These are phyloP conservation scores for Astyanax mexicanus DNA, from an alignment of 2,797 vertebrate species.

Conservation along the genomic window DNA sequence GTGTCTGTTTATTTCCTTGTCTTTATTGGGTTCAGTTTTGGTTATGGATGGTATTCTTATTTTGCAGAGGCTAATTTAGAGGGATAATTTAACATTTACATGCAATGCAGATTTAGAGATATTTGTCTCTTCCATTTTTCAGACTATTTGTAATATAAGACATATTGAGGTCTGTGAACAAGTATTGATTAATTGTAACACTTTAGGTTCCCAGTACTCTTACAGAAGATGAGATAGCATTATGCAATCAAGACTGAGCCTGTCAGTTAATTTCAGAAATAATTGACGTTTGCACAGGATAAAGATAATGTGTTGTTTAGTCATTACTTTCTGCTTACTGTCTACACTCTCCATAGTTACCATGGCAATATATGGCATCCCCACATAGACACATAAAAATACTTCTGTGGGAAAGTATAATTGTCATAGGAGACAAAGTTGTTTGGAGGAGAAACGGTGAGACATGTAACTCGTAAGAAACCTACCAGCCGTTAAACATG, in stretches of 20 bases:
- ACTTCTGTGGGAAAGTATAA: no score
- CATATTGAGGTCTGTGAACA: neutral
- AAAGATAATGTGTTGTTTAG: no score
- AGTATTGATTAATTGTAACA: neutral
- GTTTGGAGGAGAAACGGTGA: no score
- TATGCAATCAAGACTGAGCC: neutral
- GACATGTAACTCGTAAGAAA: no score
- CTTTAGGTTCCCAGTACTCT: neutral
- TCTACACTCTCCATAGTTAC: no score
- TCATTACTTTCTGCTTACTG: no score
- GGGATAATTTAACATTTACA: neutral
- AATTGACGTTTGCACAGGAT: neutral
- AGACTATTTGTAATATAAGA: neutral
- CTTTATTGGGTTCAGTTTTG: conserved; percentile 14
- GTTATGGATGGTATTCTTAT: conserved; percentile 17
- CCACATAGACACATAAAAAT: no score
- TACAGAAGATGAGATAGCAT: neutral
- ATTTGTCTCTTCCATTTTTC: no score
- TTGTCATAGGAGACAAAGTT: no score
- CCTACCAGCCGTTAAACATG: no score
- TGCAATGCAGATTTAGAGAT: neutral
- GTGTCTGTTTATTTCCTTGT: conserved; percentile 18
- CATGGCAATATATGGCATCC: no score
- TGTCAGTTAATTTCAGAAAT: neutral
- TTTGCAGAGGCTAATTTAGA: neutral